Base-by-base conservation (phyloP, 2,888 invertebrate genomes). In the Tetrapedia diversipes region DNA sequence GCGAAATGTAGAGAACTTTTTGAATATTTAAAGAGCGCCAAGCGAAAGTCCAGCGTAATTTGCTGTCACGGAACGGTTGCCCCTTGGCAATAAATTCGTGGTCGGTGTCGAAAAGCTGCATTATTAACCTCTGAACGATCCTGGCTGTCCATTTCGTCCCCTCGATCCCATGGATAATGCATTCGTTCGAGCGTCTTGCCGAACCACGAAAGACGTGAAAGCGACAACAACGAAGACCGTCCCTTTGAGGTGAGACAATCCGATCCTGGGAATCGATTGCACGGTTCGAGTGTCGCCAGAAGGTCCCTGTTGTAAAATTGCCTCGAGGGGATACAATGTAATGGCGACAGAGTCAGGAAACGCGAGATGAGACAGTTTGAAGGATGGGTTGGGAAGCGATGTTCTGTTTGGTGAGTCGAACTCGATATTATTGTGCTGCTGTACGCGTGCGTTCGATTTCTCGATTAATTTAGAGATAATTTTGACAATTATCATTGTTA, bases 221-320 rank as follows among this genome's bases (percentile, higher is more conserved):
- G n/a, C 29, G 14, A 29, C 39, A 11, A 27, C 27, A 39, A 14
- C 8, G 24, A 10, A 4, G n/a, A 32, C 49, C 43, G 24, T 16
- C 16, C 59, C 66, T 81, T 81, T 77, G 77, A 72, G 73, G 65
- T 76, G 59, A 66, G 60, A 72, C 73, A 77, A 80, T 80, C 49
- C 45, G 54, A 73, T 77, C 56, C 67, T 43, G 61, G 29, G 22
- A 65, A 73, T 73, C 67, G 76, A 77, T 70, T 49, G 69, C 63
- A 56, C 65, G 51, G n/a, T 54, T 65, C 54, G 53, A 39, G 27
- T 27, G 29, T 49, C 6, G 22, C 16, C 45, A 34, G 45, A n/a
- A 29, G 32, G 19, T 39, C 51, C n/a, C 19, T 49, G 16, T 19
- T 22, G 39, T 37, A 49, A 29, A 63, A 45, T 60, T 32, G 45